Evolutionary conservation across 2,113 vertebrate species (phyloP).

Genomic region (Turnix velox): DNA sequence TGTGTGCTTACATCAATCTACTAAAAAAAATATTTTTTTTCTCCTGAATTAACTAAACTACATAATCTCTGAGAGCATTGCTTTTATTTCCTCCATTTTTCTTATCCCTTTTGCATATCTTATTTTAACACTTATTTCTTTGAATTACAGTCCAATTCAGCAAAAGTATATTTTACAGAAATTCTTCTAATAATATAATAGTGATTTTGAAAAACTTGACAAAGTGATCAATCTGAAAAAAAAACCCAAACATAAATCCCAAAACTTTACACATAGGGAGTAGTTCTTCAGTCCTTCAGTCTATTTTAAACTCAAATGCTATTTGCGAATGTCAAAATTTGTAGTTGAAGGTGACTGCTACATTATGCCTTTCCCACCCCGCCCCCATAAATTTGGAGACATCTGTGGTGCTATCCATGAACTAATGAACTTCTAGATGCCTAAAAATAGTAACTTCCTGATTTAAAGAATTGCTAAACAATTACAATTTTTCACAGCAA

Average conservation of each 20-base stretch:
- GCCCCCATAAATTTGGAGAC: neutral
- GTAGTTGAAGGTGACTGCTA: neutral
- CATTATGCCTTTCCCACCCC: neutral
- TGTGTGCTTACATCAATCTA: neutral
- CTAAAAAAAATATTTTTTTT: neutral
- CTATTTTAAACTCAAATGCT: neutral
- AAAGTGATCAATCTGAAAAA: neutral
- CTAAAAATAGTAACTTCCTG: neutral
- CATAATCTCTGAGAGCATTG: fast-evolving
- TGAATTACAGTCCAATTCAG: neutral
- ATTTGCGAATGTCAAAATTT: neutral
- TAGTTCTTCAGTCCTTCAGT: neutral
- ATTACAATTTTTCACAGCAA: neutral
- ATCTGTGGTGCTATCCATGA: neutral
- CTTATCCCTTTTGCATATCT: neutral
- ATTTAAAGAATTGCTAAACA: neutral
- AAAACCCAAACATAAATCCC: neutral
- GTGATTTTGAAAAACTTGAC: neutral
- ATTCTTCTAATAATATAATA: neutral
- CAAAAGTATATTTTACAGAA: neutral
- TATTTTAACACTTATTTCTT: neutral
- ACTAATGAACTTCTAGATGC: neutral
- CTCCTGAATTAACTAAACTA: neutral
- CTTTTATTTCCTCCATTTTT: neutral
- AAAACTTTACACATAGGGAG: neutral